These are phyloP conservation scores for Alligator sinensis DNA, from an alignment of 2,113 vertebrate species.

Conservation along the genomic window DNA sequence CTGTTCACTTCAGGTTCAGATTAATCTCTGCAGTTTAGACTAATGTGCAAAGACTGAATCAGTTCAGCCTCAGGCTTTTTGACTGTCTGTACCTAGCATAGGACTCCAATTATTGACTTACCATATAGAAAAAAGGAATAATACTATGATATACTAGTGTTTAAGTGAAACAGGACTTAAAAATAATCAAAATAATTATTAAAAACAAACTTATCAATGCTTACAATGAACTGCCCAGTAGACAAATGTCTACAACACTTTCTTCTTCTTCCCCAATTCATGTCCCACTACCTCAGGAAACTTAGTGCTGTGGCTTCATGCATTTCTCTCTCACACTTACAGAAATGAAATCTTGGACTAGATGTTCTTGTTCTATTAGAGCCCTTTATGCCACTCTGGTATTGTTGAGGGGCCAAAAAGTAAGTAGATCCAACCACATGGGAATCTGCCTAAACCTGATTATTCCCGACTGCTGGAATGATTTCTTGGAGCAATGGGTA, in stretches of 20 bases:
- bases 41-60: too few relatives aligned
- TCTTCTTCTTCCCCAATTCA: not conserved
- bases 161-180: not conserved
- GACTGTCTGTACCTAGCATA: not conserved
- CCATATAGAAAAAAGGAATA: not conserved
- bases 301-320: not conserved
- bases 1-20: too few relatives aligned
- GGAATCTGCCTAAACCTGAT: accelerated
- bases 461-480: not conserved
- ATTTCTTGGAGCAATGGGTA: not conserved
- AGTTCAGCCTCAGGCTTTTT: too few relatives aligned
- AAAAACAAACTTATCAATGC: not conserved
- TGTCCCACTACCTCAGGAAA: not conserved
- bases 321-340: not conserved
- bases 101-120: not conserved
- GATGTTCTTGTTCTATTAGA: accelerated
- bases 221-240: not conserved
- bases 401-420: not conserved
- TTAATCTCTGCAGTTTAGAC: too few relatives aligned
- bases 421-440: not conserved
- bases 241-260: not conserved
- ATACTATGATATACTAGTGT: not conserved
- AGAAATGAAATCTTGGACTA: not conserved
- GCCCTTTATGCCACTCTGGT: not conserved
- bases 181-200: not conserved